Evolutionary conservation across 2,888 invertebrate species (phyloP), one percentile per base, ranked within the genome.

Genomic region (Caenorhabditis macrosperma): DNA sequence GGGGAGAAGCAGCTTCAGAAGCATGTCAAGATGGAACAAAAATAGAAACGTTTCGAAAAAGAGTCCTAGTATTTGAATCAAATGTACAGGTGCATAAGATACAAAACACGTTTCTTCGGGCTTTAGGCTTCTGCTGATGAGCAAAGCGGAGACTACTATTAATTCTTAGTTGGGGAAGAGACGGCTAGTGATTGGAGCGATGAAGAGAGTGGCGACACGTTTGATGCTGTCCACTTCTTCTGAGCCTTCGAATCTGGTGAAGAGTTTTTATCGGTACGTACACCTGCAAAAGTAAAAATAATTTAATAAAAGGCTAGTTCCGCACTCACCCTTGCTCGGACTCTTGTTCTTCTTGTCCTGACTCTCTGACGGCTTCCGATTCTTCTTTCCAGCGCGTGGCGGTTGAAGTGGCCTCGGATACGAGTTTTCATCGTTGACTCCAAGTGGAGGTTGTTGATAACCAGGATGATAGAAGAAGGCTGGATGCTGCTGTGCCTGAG

Each of bases 181-280:
- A 57, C 35, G 30, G 72, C 33, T 46, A 72, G 55, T 26, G 72
- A 54, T 48, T 72, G 72, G 35, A 72, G 22, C 5, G 63, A 55
- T 15, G 35, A 9, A 2, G 72, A 38, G 48, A 74, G 28, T n/a
- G 66, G 54, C 9, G 66, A 28, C 26, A 22, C 17, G 30, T 2
- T 33, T 15, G 46, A 17, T 9, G 38, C 1, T 24, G 35, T 54
- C 17, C 17, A 22, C 12, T 24, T 20, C 33, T 41, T 41, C 57
- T 30, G 38, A 15, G 2, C 22, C 33, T 63, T 46, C 20, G 6
- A 7, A 22, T 30, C 48, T 35, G 48, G 46, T 7, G 59, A 44
- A 10, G 44, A 1, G 59, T 24, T 57, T 15, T 57, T 57, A 10
- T 22, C 38, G 30, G 3, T 12, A 22, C 48, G 48, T 2, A 22